phyloP scores from a whole-genome alignment of 2,888 invertebrate species.

The Coremacera marginata region DNA sequence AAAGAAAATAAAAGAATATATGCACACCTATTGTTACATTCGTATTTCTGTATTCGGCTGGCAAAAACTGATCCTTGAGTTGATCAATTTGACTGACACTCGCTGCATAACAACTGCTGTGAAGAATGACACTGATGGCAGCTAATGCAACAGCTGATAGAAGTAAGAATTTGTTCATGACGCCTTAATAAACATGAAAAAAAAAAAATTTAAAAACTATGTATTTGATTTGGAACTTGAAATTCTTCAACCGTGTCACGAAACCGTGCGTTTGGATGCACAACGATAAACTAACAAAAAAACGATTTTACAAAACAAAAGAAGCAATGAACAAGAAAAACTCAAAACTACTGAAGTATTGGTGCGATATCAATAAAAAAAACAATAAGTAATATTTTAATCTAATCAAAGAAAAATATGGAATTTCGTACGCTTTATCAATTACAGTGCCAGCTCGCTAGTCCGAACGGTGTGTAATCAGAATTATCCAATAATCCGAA shows the following conservation, averaged over 20 bases:
- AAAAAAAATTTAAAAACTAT: not conserved
- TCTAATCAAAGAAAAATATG: not conserved
- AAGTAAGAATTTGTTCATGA: constrained; percentile 46
- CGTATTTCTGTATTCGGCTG: constrained; percentile 58
- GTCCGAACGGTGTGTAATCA: no score
- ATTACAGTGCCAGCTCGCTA: no score
- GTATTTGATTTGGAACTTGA: not conserved
- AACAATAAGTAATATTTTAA: not conserved
- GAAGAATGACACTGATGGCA: constrained; percentile 47
- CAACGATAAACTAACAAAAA: not conserved
- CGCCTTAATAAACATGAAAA: not conserved
- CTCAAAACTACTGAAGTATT: not conserved
- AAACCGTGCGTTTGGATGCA: not conserved
- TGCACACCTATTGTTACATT: constrained; percentile 59
- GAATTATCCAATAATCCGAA: no score
- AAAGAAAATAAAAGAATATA: no score
- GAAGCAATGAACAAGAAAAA: not conserved
- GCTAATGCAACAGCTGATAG: constrained; percentile 50
- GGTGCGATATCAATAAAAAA: not conserved
- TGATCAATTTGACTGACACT: constrained; percentile 53
- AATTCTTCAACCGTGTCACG: not conserved
- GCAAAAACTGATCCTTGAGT: constrained; percentile 59
- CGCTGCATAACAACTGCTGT: constrained; percentile 39
- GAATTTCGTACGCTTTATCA: not conserved
- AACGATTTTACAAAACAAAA: not conserved